phyloP scores from a whole-genome alignment of 2,113 vertebrate species.

The Hyperoodon ampullatus region DNA sequence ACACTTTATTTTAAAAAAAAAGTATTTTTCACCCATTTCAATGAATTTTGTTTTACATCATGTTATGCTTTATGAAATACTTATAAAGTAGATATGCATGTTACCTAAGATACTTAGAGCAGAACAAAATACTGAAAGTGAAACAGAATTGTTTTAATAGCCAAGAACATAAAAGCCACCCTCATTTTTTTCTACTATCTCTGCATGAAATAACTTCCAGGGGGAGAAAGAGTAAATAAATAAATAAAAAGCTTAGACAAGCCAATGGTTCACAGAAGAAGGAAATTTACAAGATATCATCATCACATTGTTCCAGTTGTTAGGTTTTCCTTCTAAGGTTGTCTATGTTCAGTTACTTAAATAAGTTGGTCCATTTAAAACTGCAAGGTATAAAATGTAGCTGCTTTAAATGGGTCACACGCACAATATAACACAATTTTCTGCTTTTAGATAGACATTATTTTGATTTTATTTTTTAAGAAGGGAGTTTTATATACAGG shows the following conservation, averaged over 20 bases:
- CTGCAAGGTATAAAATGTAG: slow-evolving; percentile 47
- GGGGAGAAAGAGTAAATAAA: neutral
- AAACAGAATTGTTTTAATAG: neutral
- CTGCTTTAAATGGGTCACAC: slow-evolving; percentile 56
- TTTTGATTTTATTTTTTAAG: slow-evolving; percentile 63
- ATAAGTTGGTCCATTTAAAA: slow-evolving; percentile 66
- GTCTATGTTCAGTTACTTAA: slow-evolving; percentile 57
- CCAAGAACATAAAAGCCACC: slow-evolving; percentile 14
- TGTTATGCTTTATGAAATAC: neutral
- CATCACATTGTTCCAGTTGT: slow-evolving; percentile 3
- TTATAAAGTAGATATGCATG: neutral
- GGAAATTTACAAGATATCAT: neutral
- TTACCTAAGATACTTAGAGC: neutral
- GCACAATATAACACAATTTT: slow-evolving; percentile 66
- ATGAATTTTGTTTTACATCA: neutral
- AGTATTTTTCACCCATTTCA: neutral
- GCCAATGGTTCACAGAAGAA: neutral
- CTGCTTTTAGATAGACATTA: slow-evolving; percentile 56
- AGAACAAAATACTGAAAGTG: neutral
- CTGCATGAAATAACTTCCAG: slow-evolving; percentile 9
- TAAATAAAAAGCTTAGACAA: slow-evolving; percentile 46
- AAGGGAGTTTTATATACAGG: slow-evolving; percentile 38
- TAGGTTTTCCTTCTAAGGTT: slow-evolving; percentile 43
- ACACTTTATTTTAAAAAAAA: neutral
- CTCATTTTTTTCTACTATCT: neutral